Evolutionary conservation across 2,888 invertebrate species (phyloP).

Genomic region (Venusia cambrica): DNA sequence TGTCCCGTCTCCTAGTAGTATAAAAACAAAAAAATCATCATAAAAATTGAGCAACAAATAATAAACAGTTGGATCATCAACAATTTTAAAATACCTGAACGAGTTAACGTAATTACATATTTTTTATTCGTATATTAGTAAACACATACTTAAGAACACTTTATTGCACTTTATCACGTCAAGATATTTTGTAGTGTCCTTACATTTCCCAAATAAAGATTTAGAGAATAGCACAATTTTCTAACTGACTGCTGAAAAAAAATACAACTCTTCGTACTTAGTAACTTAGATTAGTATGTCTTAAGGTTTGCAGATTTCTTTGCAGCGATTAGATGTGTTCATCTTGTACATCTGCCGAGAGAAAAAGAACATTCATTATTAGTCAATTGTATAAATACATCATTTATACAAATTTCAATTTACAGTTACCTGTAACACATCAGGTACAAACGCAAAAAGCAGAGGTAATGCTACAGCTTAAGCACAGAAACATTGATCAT

Average conservation of each 20-base stretch:
- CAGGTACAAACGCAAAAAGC: constrained; percentile 25
- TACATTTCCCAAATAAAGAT: constrained; percentile 21
- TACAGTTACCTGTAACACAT: neutral
- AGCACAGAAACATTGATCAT: constrained; percentile 28
- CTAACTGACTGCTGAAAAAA: no score
- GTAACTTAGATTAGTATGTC: no score
- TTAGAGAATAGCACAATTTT: no score
- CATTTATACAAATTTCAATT: neutral
- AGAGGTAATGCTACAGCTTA: constrained; percentile 22
- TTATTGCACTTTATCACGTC: constrained; percentile 63
- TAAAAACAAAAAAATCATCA: no score
- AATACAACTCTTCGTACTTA: no score
- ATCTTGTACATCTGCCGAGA: constrained; percentile 86
- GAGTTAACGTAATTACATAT: no score
- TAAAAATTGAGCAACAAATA: no score
- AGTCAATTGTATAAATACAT: constrained; percentile 11
- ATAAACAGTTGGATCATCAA: no score
- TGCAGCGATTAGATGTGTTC: constrained; percentile 84
- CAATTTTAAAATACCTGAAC: no score
- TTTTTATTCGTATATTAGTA: no score
- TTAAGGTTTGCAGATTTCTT: constrained; percentile 48
- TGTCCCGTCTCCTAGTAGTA: no score
- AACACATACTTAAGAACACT: constrained; percentile 73
- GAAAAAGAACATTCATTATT: constrained; percentile 78
- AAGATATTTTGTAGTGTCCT: constrained; percentile 41